Evolutionary conservation across 2,797 vertebrate species (phyloP).

Genomic region (Hydrolagus colliei): DNA sequence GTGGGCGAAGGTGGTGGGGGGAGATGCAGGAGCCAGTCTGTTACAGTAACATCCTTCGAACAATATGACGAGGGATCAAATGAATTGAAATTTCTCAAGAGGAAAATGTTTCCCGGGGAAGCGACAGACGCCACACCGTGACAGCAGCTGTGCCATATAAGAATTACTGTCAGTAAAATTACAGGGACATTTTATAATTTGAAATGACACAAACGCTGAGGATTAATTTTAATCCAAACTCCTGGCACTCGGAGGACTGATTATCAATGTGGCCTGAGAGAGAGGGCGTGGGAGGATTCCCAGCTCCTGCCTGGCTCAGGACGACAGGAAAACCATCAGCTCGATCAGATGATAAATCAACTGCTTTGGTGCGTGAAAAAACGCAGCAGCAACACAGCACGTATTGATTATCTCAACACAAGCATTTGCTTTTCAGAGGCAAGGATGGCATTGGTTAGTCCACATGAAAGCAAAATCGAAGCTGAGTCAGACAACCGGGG

Average conservation of each 20-base stretch:
- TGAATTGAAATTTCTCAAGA: too few species aligned
- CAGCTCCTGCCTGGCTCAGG: neutral
- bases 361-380: neutral
- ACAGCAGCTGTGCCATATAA: too few species aligned
- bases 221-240: conserved; percentile 5
- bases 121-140: too few species aligned
- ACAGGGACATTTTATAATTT: conserved; percentile 5
- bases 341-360: conserved; percentile 10
- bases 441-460: too few species aligned
- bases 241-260: conserved; percentile 4
- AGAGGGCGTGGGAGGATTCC: neutral
- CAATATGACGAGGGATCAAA: too few species aligned
- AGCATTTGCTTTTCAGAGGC: neutral
- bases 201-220: neutral
- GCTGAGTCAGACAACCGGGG: too few species aligned
- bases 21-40: too few species aligned
- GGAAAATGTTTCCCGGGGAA: too few species aligned
- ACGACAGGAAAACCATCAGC: neutral
- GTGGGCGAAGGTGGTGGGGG: too few species aligned
- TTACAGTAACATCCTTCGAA: too few species aligned
- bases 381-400: neutral
- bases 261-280: conserved; percentile 17
- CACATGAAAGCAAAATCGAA: too few species aligned
- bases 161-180: conserved; percentile 6
- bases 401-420: neutral